Conservation (phyloP, 35 echinoderm and acorn worm species). For the Stichopus chloronotus region DNA sequence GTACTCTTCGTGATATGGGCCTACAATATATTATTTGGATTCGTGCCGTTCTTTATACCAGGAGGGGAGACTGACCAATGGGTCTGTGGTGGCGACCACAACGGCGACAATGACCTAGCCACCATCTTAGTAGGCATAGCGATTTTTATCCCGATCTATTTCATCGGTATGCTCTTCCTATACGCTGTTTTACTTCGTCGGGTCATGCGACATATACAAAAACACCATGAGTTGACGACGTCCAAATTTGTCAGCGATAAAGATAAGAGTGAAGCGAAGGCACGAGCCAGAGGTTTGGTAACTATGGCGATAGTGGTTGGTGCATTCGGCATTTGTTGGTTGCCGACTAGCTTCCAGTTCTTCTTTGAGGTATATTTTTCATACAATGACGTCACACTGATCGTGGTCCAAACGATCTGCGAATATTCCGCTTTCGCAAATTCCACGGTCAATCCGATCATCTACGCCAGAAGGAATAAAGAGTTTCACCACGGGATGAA, state of each 20-base stretch:
- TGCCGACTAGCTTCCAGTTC: slow-evolving; percentile 51
- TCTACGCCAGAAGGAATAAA: slow-evolving; percentile 25
- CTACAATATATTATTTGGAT: slow-evolving; percentile 40
- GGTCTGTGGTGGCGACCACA: background rate
- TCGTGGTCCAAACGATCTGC: background rate
- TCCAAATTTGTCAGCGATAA: background rate
- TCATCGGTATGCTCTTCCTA: slow-evolving; percentile 7
- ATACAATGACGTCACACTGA: background rate
- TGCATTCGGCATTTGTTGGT: slow-evolving; percentile 47
- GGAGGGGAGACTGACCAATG: slow-evolving; percentile 35
- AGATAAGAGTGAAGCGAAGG: background rate
- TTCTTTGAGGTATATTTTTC: slow-evolving; percentile 35
- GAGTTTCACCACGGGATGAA: slow-evolving; percentile 22
- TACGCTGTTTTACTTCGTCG: slow-evolving; percentile 24
- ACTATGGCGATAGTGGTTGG: slow-evolving; percentile 49
- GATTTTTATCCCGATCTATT: slow-evolving; percentile 30
- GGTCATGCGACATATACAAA: slow-evolving; percentile 6
- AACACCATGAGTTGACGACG: background rate
- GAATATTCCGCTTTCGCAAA: slow-evolving; percentile 37
- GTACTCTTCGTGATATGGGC: slow-evolving; percentile 7
- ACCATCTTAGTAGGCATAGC: background rate
- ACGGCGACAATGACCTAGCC: background rate
- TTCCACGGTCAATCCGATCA: slow-evolving; percentile 44
- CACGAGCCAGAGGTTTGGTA: slow-evolving; percentile 37
- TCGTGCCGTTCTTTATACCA: slow-evolving; percentile 4